These are phyloP conservation scores for Drosophila pseudoananassae DNA, from an alignment of 1,140 invertebrate species.

Conservation along the genomic window DNA sequence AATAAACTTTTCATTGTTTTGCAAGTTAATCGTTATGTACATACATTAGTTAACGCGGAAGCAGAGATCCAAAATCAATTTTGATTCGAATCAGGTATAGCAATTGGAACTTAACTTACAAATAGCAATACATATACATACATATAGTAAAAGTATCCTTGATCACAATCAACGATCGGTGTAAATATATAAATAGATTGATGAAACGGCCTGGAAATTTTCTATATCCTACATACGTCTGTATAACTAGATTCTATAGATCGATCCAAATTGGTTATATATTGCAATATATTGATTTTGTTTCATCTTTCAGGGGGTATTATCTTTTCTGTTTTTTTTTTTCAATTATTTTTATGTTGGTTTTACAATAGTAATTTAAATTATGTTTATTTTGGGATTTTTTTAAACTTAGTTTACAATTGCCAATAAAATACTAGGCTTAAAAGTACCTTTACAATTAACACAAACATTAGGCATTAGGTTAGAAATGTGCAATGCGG, in stretches of 20 bases:
- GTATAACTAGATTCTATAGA: conserved; percentile 39
- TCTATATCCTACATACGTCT: conserved; percentile 62
- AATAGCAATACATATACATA: conserved; percentile 50
- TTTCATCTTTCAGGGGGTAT: conserved; percentile 29
- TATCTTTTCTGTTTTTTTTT: conserved; percentile 1
- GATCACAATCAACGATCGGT: conserved; percentile 54
- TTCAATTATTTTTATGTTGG: conserved; percentile 21
- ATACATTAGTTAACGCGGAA: conserved; percentile 70
- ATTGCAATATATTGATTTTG: conserved; percentile 35
- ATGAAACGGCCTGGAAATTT: conserved; percentile 65
- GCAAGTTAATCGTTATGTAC: conserved; percentile 71
- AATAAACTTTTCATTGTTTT: conserved; percentile 46
- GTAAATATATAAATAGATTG: conserved; percentile 27
- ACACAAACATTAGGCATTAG: conserved; percentile 69
- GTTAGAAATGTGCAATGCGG: conserved; percentile 62
- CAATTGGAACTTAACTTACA: conserved; percentile 55
- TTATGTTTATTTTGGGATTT: conserved; percentile 33
- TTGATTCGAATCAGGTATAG: conserved; percentile 38
- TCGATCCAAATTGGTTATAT: conserved; percentile 52
- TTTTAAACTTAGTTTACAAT: conserved; percentile 54
- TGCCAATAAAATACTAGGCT: conserved; percentile 47
- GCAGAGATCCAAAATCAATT: conserved; percentile 44
- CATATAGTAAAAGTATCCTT: conserved; percentile 54
- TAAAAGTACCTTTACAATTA: conserved; percentile 69
- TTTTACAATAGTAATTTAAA: conserved; percentile 37